Evolutionary conservation across 2,888 invertebrate genomes (phyloP).

Genomic region (Tridacna crocea): DNA sequence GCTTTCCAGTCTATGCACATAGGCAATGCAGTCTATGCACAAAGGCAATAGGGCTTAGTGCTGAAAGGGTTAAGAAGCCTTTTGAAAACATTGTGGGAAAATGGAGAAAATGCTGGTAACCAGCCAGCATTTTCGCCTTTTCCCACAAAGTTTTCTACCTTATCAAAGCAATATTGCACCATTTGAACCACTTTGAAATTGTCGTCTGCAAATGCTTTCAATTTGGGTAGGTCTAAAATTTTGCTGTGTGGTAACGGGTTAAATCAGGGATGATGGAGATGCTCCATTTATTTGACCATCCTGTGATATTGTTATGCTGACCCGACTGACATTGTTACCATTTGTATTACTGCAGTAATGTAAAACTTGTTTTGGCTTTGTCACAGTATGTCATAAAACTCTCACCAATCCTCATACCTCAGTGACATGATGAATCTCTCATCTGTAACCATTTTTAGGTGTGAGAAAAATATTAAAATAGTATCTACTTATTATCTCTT

Average conservation of each 20-base stretch:
- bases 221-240: too few relatives aligned
- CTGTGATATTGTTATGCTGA: not conserved
- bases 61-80: not conserved
- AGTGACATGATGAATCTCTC: constrained; percentile 3
- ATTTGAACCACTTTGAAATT: too few relatives aligned
- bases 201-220: too few relatives aligned
- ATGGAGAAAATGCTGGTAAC: too few relatives aligned
- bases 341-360: not conserved
- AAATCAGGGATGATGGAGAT: too few relatives aligned
- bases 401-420: not conserved
- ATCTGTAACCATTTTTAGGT: not conserved
- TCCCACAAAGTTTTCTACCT: not conserved
- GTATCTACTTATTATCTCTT: too few relatives aligned
- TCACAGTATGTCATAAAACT: constrained; percentile 5
- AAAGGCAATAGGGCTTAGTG: too few relatives aligned
- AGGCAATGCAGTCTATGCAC: too few relatives aligned
- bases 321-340: not conserved
- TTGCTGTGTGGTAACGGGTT: too few relatives aligned
- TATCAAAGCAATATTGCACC: constrained; percentile 4
- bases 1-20: too few relatives aligned
- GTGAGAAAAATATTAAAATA: not conserved
- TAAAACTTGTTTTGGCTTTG: constrained; percentile 1
- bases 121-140: not conserved
- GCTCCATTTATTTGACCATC: not conserved
- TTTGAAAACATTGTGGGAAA: not conserved